Evolutionary conservation across 2,888 invertebrate genomes (phyloP), one percentile per base, ranked within the genome.

Genomic region (Glaucopsyche alexis): DNA sequence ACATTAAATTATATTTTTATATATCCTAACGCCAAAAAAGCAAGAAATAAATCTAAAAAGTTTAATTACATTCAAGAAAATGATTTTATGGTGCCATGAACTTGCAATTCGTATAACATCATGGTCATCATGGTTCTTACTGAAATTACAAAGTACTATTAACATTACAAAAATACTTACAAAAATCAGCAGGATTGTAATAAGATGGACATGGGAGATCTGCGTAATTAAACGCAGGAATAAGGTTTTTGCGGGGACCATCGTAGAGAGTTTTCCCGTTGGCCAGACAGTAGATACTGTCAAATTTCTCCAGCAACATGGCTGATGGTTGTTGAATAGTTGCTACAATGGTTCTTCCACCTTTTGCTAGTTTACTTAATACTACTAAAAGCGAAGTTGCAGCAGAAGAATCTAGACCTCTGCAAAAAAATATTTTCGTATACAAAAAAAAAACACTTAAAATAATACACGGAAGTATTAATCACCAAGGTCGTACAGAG

Each of bases 181-280:
- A 55, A 45, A 72, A 72, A 42, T 72, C 72, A 55, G 72, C 72
- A 42, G 72, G 72, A 67, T 72, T 72, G 7, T 72, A 45, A 49
- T 72, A 40, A 4, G 72, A 29, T 1, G 72, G 72, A 45, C 72
- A 72, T 14, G n/a, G 9, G 2, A 72, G 50, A 8, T 52, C 72
- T 1, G 72, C 72, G 13, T 67, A 52, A 8, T 66, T 67, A 13
- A 72, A 52, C 8, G 72, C 72, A 14, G 72, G 72, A 19, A 72
- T 50, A 0, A 72, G 50, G 42, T 72, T 67, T 4, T 42, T 13
- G 8, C 66, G 42, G 7, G 72, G 72, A 19, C 66, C 72, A 42
- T 50, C 49, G 13, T 67, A 72, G 16, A 72, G 13, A 8, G 66
- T 67, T 13, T n/a, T 66, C 8, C 72, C 72, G 42, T 42, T 29